Percentiles rank a stretch among this genome's conserved stretches.
phyloP scores from a whole-genome alignment of 2,888 invertebrate species.

The Acronicta leporina region DNA sequence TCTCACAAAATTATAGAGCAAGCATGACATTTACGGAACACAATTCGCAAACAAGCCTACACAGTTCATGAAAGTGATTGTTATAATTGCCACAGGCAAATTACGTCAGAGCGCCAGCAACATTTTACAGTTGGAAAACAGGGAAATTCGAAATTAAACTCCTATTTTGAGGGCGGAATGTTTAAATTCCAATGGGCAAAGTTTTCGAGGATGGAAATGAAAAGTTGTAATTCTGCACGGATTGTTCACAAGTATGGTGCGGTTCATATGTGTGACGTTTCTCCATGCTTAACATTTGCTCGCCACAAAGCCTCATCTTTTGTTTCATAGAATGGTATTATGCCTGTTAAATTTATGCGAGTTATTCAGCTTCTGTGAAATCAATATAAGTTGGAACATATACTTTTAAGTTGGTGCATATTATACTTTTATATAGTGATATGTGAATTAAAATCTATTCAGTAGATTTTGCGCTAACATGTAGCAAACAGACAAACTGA shows the following conservation, averaged over 20 bases:
- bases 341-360: constrained; percentile 36
- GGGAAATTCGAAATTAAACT: constrained; percentile 15
- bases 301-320: constrained; percentile 63
- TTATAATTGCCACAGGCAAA: constrained; percentile 67
- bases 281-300: constrained; percentile 61
- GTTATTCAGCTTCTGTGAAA: constrained; percentile 24
- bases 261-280: constrained; percentile 60
- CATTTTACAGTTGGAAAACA: constrained; percentile 30
- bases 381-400: constrained; percentile 22
- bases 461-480: too few species aligned
- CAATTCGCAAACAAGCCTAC: constrained; percentile 66
- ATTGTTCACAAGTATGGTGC: constrained; percentile 58
- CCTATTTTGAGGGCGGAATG: constrained; percentile 15
- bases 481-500: too few species aligned
- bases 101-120: constrained; percentile 57
- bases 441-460: too few species aligned
- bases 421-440: too few species aligned
- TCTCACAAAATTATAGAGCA: constrained; percentile 54
- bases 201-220: constrained; percentile 25
- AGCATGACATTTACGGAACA: constrained; percentile 60
- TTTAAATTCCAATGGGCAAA: constrained; percentile 24
- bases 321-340: constrained; percentile 53
- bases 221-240: constrained; percentile 47
- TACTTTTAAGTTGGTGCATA: too few species aligned
- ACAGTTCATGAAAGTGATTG: constrained; percentile 69